phyloP scores from a whole-genome alignment of 2,797 vertebrate genomes.

The Vultur gryphus region DNA sequence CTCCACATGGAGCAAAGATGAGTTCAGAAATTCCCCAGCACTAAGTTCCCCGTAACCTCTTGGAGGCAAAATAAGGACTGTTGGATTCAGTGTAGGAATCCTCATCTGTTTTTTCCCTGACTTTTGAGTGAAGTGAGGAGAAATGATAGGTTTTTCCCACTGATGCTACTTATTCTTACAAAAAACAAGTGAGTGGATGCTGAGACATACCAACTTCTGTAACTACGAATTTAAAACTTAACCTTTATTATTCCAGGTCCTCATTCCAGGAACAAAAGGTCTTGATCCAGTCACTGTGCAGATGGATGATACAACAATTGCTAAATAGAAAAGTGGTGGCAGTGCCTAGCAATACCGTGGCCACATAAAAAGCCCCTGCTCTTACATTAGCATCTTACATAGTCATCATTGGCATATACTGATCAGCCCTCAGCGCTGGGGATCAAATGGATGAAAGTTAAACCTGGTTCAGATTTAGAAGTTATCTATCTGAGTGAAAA shows the following conservation, averaged over 20 bases:
- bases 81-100: background rate
- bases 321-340: conserved; percentile 82
- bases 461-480: conserved; percentile 73
- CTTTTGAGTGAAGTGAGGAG: background rate
- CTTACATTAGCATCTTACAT: conserved; percentile 60
- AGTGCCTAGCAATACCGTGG: conserved; percentile 77
- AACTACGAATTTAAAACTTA: conserved; percentile 37
- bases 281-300: conserved; percentile 77
- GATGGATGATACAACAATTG: conserved; percentile 77
- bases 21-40: background rate
- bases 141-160: background rate
- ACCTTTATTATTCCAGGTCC: conserved; percentile 62
- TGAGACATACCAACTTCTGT: background rate
- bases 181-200: background rate
- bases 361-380: conserved; percentile 78
- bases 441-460: conserved; percentile 83
- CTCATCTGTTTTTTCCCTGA: background rate
- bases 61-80: background rate
- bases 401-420: conserved; percentile 79
- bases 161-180: background rate
- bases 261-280: conserved; percentile 76
- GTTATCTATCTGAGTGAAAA: conserved; percentile 78
- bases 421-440: conserved; percentile 79
- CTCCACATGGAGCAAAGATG: background rate
- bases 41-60: background rate